Conservation (phyloP, 2,888 invertebrate species). For the Julus scanicus region DNA sequence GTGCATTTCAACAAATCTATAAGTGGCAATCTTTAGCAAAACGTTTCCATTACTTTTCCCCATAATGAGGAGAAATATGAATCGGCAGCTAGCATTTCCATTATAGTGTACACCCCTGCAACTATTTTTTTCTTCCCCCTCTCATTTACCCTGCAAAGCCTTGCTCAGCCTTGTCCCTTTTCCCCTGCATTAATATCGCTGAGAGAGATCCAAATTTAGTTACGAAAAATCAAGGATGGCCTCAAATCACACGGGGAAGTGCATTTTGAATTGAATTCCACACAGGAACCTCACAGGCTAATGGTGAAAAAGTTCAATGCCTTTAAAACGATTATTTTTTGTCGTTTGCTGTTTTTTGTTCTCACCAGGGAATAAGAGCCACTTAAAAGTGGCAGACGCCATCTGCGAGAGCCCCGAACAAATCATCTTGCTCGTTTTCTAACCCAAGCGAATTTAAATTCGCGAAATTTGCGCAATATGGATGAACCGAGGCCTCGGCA, state of each 20-base stretch:
- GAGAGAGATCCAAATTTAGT: neutral
- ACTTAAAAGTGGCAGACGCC: slow-evolving; percentile 21
- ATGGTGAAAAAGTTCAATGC: neutral
- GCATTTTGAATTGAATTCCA: slow-evolving; percentile 18
- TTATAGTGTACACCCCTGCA: no score
- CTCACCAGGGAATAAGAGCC: neutral
- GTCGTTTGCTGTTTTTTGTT: neutral
- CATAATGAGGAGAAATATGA: no score
- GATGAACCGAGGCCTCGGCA: neutral
- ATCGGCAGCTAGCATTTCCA: no score
- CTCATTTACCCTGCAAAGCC: no score
- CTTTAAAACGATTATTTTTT: slow-evolving; percentile 33
- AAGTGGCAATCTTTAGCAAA: no score
- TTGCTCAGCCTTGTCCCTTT: slow-evolving; percentile 10
- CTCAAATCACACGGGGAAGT: slow-evolving; percentile 21
- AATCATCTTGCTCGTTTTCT: neutral
- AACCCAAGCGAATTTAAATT: no score
- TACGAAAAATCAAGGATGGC: slow-evolving; percentile 11
- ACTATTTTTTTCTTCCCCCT: no score
- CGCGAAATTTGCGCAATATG: neutral
- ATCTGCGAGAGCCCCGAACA: neutral
- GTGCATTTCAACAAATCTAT: no score
- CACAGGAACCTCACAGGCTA: neutral
- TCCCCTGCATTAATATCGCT: neutral
- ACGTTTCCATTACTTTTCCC: no score